Base-by-base conservation (phyloP, 2,888 invertebrate genomes). In the Eustalomyia histrio region DNA sequence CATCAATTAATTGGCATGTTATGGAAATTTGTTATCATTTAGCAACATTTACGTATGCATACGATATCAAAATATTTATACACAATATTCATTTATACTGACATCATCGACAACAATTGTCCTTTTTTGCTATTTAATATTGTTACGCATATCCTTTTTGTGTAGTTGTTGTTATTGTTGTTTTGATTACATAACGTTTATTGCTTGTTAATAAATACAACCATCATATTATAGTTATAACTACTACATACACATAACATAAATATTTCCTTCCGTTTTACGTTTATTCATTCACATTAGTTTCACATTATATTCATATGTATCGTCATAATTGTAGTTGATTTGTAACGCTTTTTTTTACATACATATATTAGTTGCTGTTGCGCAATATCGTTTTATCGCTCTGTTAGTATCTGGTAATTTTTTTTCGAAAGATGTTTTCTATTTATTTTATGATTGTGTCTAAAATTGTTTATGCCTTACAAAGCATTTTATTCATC, bases 21-120 rank as follows among this genome's bases (percentile, higher is more conserved):
- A 81, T 81, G 78, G 81, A 78, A 81, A 81, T 81, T 78, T 74
- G 81, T 74, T 68, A 78, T 81, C 81, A 74, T 78, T 53, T 53
- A n/a, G 24, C 29, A 55, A 67, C 53, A 64, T 72, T 72, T 72
- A 69, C n/a, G 47, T 76, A 74, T 76, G 76, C 74, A 73, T 74
- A n/a, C n/a, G n/a, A n/a, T n/a, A 81, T 81, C 73, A 76, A 73
- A 80, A 80, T 64, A 69, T 76, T 73, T 63, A 39, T 64, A 55
- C 52, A 53, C 33, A 12, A 16, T 53, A 35, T 16, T 35, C 53
- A 10, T 10, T 29, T 29, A 4, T 14, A 67, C 69, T 80, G 80
- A 80, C 80, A 80, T 80, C 80, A 80, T 80, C 60, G 73, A 80
- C 73, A 80, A 69, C 63, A 63, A 14, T 17, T 50, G 47, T 14